phyloP scores from a whole-genome alignment of 2,888 invertebrate species.

The Cheilosia variabilis region DNA sequence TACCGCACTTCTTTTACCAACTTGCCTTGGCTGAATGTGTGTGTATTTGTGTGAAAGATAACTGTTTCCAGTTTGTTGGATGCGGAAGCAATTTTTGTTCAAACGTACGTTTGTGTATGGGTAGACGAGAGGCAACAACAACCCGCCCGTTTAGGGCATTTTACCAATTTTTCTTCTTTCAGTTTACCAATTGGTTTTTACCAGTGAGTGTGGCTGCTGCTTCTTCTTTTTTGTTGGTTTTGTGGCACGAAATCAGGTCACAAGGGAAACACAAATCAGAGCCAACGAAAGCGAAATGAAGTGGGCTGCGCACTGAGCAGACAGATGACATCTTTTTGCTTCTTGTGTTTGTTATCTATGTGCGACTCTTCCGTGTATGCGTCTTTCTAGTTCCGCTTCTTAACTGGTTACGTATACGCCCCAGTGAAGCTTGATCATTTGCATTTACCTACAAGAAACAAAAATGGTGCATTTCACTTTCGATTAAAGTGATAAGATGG shows the following conservation, averaged over 20 bases:
- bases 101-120: constrained; percentile 18
- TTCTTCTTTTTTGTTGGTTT: constrained; percentile 41
- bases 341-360: constrained; percentile 16
- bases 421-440: constrained; percentile 69
- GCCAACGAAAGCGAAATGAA: constrained; percentile 73
- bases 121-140: background rate
- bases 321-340: constrained; percentile 65
- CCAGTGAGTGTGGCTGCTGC: background rate
- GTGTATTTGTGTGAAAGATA: constrained; percentile 40
- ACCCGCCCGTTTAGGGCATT: constrained; percentile 64
- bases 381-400: constrained; percentile 70
- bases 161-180: constrained; percentile 58
- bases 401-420: constrained; percentile 71
- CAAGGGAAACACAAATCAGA: constrained; percentile 45
- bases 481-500: constrained; percentile 50
- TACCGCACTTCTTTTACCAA: constrained; percentile 50
- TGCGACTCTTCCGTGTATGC: constrained; percentile 59
- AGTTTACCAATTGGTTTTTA: constrained; percentile 28
- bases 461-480: constrained; percentile 65
- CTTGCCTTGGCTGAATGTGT: background rate
- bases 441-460: constrained; percentile 56
- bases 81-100: constrained; percentile 65
- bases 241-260: constrained; percentile 70
- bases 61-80: constrained; percentile 73
- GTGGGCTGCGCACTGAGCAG: constrained; percentile 39